Conservation (phyloP, 2,113 vertebrate species). For the Turnix velox region DNA sequence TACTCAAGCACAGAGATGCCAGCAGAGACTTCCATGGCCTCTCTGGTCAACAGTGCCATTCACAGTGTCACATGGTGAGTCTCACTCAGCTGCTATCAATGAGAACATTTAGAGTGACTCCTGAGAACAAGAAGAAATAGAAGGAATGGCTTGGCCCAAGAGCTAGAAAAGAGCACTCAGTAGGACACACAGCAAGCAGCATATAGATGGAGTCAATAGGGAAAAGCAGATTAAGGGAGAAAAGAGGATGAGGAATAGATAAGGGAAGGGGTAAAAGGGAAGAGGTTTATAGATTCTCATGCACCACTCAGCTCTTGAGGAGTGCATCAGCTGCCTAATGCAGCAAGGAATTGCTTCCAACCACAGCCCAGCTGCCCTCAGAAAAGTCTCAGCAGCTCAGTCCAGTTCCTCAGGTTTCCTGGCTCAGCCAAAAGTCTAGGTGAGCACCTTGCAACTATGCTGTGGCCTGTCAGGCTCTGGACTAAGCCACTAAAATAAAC, state of each 20-base stretch:
- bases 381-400: neutral
- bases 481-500: neutral
- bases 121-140: neutral
- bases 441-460: neutral
- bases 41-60: neutral
- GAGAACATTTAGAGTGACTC: neutral
- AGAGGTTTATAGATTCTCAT: neutral
- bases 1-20: neutral
- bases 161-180: neutral
- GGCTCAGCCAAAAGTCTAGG: neutral
- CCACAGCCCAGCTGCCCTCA: neutral
- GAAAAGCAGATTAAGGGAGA: neutral
- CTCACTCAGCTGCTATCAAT: neutral
- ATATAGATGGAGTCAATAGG: neutral
- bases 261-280: neutral
- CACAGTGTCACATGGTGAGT: neutral
- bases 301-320: neutral
- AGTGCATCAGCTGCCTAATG: neutral
- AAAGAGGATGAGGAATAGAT: neutral
- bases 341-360: neutral
- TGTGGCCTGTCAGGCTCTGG: neutral
- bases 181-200: neutral
- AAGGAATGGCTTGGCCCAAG: neutral
- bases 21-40: neutral
- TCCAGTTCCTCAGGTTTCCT: neutral